Evolutionary conservation across 2,888 invertebrate species (phyloP).

Genomic region (Steinernema hermaphroditum): DNA sequence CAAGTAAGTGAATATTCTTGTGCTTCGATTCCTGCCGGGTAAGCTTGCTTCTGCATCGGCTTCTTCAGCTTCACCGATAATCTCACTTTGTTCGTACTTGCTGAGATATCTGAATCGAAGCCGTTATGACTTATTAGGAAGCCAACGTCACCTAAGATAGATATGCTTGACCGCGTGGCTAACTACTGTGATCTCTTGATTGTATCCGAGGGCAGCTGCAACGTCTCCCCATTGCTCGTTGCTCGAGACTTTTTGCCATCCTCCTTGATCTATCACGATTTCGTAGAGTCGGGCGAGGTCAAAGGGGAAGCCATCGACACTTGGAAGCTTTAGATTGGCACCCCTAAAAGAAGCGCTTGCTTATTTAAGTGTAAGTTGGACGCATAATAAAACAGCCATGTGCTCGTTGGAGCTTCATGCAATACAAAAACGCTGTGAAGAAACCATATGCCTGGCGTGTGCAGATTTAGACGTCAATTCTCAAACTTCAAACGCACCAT

Average conservation of each 20-base stretch:
- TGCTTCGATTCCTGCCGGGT: constrained; percentile 36
- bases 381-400: too few relatives aligned
- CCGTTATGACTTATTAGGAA: background rate
- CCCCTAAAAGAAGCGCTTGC: too few relatives aligned
- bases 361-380: too few relatives aligned
- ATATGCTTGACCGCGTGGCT: constrained; percentile 77
- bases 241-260: constrained; percentile 80
- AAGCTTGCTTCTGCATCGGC: constrained; percentile 44
- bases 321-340: constrained; percentile 72
- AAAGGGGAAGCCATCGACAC: constrained; percentile 85
- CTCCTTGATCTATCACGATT: constrained; percentile 87
- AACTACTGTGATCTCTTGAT: constrained; percentile 85
- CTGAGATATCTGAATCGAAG: constrained; percentile 45
- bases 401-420: too few relatives aligned
- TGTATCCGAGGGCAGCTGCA: constrained; percentile 69
- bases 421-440: too few relatives aligned
- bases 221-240: constrained; percentile 62
- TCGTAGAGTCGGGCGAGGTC: constrained; percentile 89
- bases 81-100: constrained; percentile 62
- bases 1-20: constrained; percentile 43
- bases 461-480: too few relatives aligned
- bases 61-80: constrained; percentile 56
- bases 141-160: constrained; percentile 54
- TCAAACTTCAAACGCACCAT: too few relatives aligned
- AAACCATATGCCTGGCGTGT: too few relatives aligned